Conservation (phyloP, 37 sponge, comb jelly and placozoan genomes). For the Geodia barretti region DNA sequence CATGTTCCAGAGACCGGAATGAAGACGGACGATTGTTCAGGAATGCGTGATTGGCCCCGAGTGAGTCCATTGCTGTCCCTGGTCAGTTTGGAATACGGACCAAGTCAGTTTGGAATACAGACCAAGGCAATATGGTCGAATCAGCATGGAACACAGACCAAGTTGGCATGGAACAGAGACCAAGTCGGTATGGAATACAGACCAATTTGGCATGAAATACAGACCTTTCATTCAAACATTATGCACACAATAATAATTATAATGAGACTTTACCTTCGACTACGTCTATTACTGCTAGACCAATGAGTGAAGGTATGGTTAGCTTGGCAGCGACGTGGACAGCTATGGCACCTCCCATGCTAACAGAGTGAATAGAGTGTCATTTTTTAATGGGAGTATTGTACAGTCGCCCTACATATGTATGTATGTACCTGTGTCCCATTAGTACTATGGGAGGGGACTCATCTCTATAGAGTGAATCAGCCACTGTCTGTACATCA, state of each 20-base stretch:
- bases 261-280: slow-evolving; percentile 98
- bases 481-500: slow-evolving; percentile 47
- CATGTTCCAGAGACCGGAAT: slow-evolving; percentile 73
- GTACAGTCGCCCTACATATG: too few relatives aligned
- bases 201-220: too few relatives aligned
- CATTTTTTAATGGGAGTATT: neutral
- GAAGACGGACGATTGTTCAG: slow-evolving; percentile 62
- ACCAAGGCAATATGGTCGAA: too few relatives aligned
- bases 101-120: too few relatives aligned
- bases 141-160: too few relatives aligned
- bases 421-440: slow-evolving; percentile 92
- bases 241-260: too few relatives aligned
- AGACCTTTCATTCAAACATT: too few relatives aligned
- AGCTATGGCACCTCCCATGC: slow-evolving; percentile 98
- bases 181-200: too few relatives aligned
- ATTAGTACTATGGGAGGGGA: slow-evolving; percentile 79
- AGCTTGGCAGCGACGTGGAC: slow-evolving; percentile 65
- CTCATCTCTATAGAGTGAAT: slow-evolving; percentile 20
- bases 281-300: slow-evolving; percentile 90
- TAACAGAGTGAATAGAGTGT: neutral
- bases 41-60: slow-evolving; percentile 76
- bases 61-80: slow-evolving; percentile 89
- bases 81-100: neutral
- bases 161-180: too few relatives aligned
- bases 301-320: slow-evolving; percentile 63